Evolutionary conservation across 2,888 invertebrate genomes (phyloP).

Genomic region (Drosophila antonietae): DNA sequence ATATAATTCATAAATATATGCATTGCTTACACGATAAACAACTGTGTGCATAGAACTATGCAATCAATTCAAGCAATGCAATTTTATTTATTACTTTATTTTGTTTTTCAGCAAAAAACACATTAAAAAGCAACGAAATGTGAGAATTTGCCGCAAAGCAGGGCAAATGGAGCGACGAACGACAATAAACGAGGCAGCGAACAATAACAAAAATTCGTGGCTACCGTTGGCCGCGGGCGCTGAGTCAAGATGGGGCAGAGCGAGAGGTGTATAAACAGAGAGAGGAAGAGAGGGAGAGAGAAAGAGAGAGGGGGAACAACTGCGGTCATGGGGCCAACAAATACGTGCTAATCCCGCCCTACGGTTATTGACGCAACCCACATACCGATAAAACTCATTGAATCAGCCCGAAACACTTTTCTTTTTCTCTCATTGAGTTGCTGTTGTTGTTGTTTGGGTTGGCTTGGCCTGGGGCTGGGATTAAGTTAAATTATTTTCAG

Average conservation of each 20-base stretch:
- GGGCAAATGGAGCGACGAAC: background rate
- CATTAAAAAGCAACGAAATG: slow-evolving; percentile 18
- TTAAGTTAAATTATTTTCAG: slow-evolving; percentile 73
- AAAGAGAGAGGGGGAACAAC: background rate
- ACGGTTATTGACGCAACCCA: slow-evolving; percentile 73
- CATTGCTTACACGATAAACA: background rate
- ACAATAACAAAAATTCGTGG: slow-evolving; percentile 18
- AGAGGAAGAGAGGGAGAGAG: background rate
- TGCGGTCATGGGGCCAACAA: slow-evolving; percentile 23
- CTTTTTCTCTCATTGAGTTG: slow-evolving; percentile 25
- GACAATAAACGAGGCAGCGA: slow-evolving; percentile 1
- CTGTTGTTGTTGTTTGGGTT: background rate
- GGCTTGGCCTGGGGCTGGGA: slow-evolving; percentile 41
- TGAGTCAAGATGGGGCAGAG: slow-evolving; percentile 4
- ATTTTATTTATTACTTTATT: background rate
- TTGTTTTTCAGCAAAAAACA: background rate
- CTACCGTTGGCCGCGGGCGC: slow-evolving; percentile 44
- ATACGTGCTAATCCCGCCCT: slow-evolving; percentile 71
- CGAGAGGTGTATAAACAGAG: background rate
- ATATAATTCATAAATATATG: background rate
- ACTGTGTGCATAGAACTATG: too few relatives aligned
- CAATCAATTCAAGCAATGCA: background rate
- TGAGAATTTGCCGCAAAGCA: slow-evolving; percentile 27
- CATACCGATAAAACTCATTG: slow-evolving; percentile 36
- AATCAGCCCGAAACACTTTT: slow-evolving; percentile 37